Evolutionary conservation across 2,888 invertebrate genomes (phyloP).

Genomic region (Drosophila fulvimacula): DNA sequence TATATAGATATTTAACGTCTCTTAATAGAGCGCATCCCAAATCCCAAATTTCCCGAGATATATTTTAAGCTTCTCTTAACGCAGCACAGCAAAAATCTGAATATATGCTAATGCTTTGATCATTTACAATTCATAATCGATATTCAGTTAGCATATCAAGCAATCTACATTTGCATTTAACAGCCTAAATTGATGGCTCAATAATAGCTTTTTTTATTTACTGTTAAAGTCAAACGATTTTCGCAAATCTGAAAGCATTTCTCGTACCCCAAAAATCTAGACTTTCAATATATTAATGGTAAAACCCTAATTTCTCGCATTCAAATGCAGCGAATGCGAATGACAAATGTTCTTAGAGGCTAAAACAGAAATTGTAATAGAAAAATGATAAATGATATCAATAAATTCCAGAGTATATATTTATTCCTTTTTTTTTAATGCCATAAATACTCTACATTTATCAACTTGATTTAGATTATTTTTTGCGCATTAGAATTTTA

Average conservation of each 20-base stretch:
- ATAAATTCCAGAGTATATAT: conserved; percentile 17
- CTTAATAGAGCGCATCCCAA: too few relatives aligned
- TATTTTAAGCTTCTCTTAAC: neutral
- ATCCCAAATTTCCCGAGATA: too few relatives aligned
- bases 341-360: conserved; percentile 24
- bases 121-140: neutral
- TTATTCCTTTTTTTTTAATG: conserved; percentile 1
- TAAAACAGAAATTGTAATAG: neutral
- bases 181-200: neutral
- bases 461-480: conserved; percentile 29
- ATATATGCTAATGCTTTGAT: neutral
- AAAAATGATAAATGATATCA: conserved; percentile 35
- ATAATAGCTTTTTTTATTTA: neutral
- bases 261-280: neutral
- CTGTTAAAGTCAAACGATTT: neutral
- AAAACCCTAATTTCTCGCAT: neutral
- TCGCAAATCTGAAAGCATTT: neutral
- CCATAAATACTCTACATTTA: conserved; percentile 16
- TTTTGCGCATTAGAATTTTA: conserved; percentile 26
- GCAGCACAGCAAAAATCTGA: neutral
- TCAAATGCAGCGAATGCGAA: neutral
- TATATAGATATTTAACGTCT: neutral
- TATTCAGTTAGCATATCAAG: neutral
- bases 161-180: neutral
- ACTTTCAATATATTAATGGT: neutral